Conservation (phyloP, 2,888 invertebrate genomes). For the Automeris io region DNA sequence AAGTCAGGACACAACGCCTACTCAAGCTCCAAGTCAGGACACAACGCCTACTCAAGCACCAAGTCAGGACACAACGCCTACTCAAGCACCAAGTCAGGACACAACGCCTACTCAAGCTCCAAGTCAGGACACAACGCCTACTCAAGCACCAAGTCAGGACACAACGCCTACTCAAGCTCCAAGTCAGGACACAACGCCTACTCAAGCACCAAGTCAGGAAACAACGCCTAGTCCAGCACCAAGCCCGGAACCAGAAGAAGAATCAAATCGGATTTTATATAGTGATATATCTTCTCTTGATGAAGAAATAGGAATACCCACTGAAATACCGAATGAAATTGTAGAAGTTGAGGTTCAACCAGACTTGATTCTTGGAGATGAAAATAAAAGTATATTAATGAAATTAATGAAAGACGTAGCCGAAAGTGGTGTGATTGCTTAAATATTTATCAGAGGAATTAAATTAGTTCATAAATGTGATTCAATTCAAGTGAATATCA, state of each 20-base stretch:
- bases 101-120: not conserved
- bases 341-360: not conserved
- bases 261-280: not conserved
- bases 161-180: not conserved
- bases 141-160: too few relatives aligned
- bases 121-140: not conserved
- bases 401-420: constrained; percentile 9
- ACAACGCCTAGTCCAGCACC: not conserved
- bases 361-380: not conserved
- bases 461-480: too few relatives aligned
- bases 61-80: not conserved
- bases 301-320: not conserved
- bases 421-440: not conserved
- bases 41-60: not conserved
- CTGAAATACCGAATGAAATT: not conserved
- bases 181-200: not conserved
- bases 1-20: not conserved
- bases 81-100: constrained; percentile 1
- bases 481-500: too few relatives aligned
- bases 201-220: constrained; percentile 1
- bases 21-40: not conserved
- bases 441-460: too few relatives aligned
- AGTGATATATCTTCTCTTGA: not conserved
- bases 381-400: constrained; percentile 8
- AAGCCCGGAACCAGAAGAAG: not conserved